Percentiles rank a stretch among this genome's conserved stretches.
Conservation (phyloP, 2,888 invertebrate genomes). For the Eristalis intricaria region DNA sequence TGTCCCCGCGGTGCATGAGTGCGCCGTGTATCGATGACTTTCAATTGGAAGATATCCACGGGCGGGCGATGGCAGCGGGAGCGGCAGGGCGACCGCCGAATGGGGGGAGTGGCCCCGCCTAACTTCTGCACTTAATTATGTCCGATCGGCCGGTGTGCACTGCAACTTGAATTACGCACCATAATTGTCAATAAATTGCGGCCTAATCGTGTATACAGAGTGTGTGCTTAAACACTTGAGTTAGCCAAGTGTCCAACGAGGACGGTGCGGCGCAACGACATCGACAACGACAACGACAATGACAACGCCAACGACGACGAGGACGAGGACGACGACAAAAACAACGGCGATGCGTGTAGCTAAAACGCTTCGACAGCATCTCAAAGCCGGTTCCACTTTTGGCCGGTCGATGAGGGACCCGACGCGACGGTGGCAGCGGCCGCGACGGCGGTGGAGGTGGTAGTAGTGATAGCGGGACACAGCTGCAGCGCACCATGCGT, state of each 20-base stretch:
- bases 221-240: constrained; percentile 67
- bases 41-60: constrained; percentile 43
- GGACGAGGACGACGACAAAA: neutral
- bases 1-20: neutral
- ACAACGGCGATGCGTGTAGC: constrained; percentile 20
- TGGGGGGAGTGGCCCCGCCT: constrained; percentile 49
- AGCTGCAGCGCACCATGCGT: constrained; percentile 32
- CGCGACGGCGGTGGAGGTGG: neutral
- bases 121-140: constrained; percentile 70
- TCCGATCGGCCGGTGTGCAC: constrained; percentile 62
- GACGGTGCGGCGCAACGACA: neutral
- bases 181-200: constrained; percentile 69
- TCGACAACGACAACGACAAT: neutral
- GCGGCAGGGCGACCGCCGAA: neutral
- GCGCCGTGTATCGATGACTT: constrained; percentile 6
- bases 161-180: constrained; percentile 72
- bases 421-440: neutral
- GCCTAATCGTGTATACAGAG: constrained; percentile 61
- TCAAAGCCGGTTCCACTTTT: constrained; percentile 56
- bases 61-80: neutral
- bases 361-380: constrained; percentile 36
- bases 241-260: constrained; percentile 25
- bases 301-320: neutral
- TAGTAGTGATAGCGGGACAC: constrained; percentile 21
- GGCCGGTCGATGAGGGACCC: neutral